Conservation (phyloP, 2,113 vertebrate genomes). For the Fulica atra region DNA sequence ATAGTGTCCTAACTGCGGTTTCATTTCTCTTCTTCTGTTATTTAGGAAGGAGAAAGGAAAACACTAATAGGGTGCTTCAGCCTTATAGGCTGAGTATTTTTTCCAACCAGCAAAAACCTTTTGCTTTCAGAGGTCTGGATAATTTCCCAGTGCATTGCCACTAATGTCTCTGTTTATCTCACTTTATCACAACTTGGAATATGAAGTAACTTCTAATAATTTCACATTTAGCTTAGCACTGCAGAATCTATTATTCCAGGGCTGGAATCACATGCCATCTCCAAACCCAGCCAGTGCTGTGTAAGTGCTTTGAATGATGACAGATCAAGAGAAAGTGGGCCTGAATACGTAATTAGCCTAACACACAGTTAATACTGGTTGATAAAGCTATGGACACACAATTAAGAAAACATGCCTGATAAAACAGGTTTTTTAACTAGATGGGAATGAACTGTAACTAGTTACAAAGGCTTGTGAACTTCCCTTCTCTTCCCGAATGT, state of each 20-base stretch:
- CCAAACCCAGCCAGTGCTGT: constrained; percentile 8
- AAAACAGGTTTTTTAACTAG: constrained; percentile 58
- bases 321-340: constrained; percentile 58
- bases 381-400: constrained; percentile 61
- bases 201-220: constrained; percentile 67
- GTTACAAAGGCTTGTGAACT: constrained; percentile 69
- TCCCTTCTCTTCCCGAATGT: constrained; percentile 60
- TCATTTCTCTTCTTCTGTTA: background rate
- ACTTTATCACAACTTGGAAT: constrained; percentile 58
- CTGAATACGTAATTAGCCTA: constrained; percentile 64
- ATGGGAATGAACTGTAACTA: constrained; percentile 14
- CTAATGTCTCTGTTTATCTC: constrained; percentile 59
- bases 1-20: background rate
- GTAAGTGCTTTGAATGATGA: constrained; percentile 63
- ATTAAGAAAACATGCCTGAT: constrained; percentile 73
- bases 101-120: constrained; percentile 27
- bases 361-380: constrained; percentile 45
- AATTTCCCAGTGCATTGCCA: constrained; percentile 24
- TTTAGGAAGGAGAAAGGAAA: background rate
- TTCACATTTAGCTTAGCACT: constrained; percentile 63
- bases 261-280: constrained; percentile 12
- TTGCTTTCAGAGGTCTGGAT: background rate
- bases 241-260: constrained; percentile 63
- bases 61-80: background rate
- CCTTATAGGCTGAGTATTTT: background rate